These are phyloP conservation scores for Syrrhaptes paradoxus DNA, from an alignment of 2,113 vertebrate genomes.

Conservation along the genomic window DNA sequence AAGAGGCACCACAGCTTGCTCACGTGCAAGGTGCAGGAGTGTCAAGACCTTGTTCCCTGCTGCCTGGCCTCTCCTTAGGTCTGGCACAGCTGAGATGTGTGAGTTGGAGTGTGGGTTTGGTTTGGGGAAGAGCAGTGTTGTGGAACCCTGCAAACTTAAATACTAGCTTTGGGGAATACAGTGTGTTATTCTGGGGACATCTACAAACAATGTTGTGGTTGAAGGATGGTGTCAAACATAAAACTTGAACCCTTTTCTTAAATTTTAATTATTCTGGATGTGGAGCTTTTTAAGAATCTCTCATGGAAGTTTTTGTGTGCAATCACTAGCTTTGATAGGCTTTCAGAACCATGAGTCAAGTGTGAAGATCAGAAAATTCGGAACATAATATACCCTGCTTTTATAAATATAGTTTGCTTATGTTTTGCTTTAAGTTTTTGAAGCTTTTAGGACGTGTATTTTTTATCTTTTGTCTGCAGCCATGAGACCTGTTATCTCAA, in stretches of 20 bases:
- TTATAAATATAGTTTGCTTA: neutral
- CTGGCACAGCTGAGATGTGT: neutral
- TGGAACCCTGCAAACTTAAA: neutral
- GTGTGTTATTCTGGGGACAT: neutral
- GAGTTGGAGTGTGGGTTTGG: too few species aligned
- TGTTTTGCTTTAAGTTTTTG: neutral
- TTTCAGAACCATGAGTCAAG: neutral
- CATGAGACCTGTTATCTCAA: neutral
- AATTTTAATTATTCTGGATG: neutral
- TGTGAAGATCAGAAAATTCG: neutral
- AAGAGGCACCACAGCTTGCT: neutral
- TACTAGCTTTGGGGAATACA: neutral
- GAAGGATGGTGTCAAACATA: neutral
- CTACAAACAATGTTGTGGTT: neutral
- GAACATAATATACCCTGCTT: neutral
- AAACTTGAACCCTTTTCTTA: neutral
- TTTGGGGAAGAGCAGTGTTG: neutral
- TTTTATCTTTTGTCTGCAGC: neutral
- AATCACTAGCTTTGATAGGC: neutral
- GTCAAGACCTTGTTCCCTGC: neutral
- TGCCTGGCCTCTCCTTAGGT: neutral
- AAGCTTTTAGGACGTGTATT: neutral
- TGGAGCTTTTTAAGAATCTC: neutral
- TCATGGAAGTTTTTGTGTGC: neutral
- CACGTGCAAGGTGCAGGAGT: accelerated